Evolutionary conservation across 35 echinoderm and acorn worm genomes (phyloP), one percentile per base, ranked within the genome.

Genomic region (Acanthaster planci): DNA sequence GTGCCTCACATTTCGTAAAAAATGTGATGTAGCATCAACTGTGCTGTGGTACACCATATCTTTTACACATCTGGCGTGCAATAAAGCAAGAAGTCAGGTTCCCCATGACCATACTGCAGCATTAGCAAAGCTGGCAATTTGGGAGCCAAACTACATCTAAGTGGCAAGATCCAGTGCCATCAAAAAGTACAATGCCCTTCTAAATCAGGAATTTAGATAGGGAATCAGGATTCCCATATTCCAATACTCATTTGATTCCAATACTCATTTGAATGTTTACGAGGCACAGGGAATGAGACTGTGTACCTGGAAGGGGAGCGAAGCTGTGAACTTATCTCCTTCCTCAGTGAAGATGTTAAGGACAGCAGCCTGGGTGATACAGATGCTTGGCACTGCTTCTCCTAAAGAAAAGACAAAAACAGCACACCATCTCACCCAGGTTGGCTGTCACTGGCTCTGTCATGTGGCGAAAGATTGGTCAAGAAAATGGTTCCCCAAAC

Each of bases 311-410:
- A 82, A 82, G 53, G 80, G 80, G 7, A 82, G 51, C 0, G 80
- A 83, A n/a, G 56, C 80, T 29, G 80, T 57, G 56, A 59, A 83
- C n/a, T 83, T 32, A 38, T 83, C 80, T 16, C 80, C 80, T 58
- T 58, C 29, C 37, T 60, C 80, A 58, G 29, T 57, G 56, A 83
- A 57, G 7, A 57, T 27, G 17, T 29, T 59, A 0, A 59, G 80
- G 27, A 34, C 15, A 31, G 52, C 32, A 8, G 52, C 26, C 27
- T 83, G 80, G 19, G 80, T 57, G 19, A 83, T 39, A 22, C 80
- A 83, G 19, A 83, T 57, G 34, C 80, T 83, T 15, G 80, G 52
- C 56, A 83, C 80, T 83, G 80, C 51, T 1, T 83, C 80, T 37
- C 39, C 50, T 50, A 34, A 7, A 52, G 18, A 78, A 18, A 56